These are phyloP conservation scores for Heliornis fulica DNA, from an alignment of 2,113 vertebrate genomes.

Conservation along the genomic window DNA sequence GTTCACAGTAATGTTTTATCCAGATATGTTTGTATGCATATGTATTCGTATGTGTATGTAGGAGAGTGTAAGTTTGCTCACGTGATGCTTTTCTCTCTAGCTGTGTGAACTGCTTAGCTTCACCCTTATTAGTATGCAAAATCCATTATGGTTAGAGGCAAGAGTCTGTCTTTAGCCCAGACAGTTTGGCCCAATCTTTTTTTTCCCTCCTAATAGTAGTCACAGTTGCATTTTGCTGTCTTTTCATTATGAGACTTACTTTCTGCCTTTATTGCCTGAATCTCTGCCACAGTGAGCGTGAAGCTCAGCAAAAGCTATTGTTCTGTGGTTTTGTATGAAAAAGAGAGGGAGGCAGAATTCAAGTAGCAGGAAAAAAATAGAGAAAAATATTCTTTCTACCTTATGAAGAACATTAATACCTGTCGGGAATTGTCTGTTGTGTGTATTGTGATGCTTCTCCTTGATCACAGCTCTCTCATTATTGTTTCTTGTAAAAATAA, in stretches of 20 bases:
- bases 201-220: background rate
- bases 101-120: background rate
- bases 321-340: background rate
- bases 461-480: background rate
- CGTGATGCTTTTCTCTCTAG: background rate
- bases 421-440: background rate
- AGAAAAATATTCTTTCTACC: background rate
- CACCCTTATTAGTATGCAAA: background rate
- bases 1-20: background rate
- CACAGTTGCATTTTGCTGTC: background rate
- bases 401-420: background rate
- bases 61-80: background rate
- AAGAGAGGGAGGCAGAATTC: background rate
- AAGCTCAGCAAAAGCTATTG: background rate
- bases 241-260: background rate
- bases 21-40: background rate
- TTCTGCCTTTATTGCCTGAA: background rate
- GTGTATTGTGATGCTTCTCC: background rate
- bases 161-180: background rate
- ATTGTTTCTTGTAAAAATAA: background rate
- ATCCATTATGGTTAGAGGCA: background rate
- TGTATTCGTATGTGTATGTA: background rate
- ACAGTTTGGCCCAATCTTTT: background rate
- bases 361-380: background rate
- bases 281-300: background rate